These are phyloP conservation scores for Equus przewalskii DNA, from an alignment of 2,113 vertebrate species.

Conservation along the genomic window DNA sequence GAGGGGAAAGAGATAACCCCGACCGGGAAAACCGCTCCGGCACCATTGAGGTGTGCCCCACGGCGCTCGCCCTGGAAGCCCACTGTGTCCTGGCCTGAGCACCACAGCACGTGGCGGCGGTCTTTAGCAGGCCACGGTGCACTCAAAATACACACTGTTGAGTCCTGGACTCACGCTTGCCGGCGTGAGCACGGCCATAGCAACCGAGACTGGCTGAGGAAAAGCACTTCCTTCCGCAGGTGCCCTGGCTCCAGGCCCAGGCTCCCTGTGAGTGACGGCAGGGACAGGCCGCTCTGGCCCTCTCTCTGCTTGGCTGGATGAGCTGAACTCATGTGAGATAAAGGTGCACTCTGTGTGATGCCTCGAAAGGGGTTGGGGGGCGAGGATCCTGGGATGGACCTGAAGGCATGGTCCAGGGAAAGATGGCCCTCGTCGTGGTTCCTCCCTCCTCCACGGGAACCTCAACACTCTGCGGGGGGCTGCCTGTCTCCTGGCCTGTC, in stretches of 20 bases:
- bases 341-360: background rate
- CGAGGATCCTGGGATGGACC: background rate
- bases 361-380: background rate
- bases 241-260: background rate
- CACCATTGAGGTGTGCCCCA: too few relatives aligned
- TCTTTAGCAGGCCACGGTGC: background rate
- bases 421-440: background rate
- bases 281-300: background rate
- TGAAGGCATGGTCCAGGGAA: background rate
- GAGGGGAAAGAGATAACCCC: background rate
- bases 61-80: background rate
- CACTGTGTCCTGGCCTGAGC: background rate
- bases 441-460: background rate
- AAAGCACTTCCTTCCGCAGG: background rate
- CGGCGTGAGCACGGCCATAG: background rate
- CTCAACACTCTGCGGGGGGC: background rate
- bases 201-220: background rate
- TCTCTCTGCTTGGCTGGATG: background rate
- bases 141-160: background rate
- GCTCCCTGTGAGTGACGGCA: background rate
- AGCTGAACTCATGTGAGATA: background rate
- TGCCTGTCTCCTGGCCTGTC: background rate
- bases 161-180: background rate
- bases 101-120: background rate
- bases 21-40: background rate